Conservation (phyloP, 2,113 vertebrate genomes). For the Melanostigma gelatinosum region DNA sequence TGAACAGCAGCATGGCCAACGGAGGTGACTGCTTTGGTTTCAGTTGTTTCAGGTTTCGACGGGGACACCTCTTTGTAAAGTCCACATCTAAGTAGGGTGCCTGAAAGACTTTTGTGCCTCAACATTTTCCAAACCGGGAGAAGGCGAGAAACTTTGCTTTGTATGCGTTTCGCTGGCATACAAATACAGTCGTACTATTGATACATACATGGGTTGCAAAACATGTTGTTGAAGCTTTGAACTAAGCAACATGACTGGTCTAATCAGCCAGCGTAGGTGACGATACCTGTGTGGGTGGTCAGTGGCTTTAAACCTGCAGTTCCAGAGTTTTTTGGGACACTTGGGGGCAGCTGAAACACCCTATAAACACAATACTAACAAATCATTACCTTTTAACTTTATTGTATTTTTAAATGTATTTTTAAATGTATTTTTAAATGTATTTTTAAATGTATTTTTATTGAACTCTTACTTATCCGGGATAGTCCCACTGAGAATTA, state of each 20-base stretch:
- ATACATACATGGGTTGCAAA: not conserved
- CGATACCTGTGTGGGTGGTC: not conserved
- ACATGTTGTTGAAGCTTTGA: not conserved
- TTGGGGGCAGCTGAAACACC: not conserved
- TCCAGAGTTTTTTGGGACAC: not conserved
- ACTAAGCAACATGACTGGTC: not conserved
- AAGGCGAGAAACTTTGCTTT: not conserved
- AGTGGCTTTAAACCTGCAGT: not conserved
- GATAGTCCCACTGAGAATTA: not conserved
- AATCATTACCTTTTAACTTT: not conserved
- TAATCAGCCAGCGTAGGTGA: not conserved
- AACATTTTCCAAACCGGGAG: not conserved
- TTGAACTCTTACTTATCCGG: not conserved
- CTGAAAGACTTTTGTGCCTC: not conserved
- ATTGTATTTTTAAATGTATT: not conserved
- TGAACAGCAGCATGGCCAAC: conserved; percentile 89
- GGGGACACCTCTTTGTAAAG: not conserved
- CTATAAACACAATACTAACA: not conserved
- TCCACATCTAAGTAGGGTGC: not conserved
- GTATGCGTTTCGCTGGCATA: not conserved
- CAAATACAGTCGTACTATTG: no score
- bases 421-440: no score
- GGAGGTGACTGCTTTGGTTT: conserved; percentile 66
- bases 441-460: no score
- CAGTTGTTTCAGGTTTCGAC: not conserved